Evolutionary conservation across 2,113 vertebrate species (phyloP).

Genomic region (Plotosus lineatus): DNA sequence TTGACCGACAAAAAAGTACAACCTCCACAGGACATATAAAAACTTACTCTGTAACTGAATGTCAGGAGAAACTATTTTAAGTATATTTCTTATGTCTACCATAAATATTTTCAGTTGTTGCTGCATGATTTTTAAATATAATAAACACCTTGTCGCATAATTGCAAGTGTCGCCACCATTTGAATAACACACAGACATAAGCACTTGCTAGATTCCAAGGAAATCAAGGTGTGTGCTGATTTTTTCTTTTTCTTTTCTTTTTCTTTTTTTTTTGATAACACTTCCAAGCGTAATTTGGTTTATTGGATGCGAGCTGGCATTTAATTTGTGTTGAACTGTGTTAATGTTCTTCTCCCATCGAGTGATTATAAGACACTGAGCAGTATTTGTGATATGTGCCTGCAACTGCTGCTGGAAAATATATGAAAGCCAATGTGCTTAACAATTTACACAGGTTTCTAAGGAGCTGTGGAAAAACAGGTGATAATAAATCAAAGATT

Average conservation of each 20-base stretch:
- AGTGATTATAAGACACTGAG: not conserved
- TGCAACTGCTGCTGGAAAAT: no score
- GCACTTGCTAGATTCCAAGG: not conserved
- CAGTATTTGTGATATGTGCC: no score
- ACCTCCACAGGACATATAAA: not conserved
- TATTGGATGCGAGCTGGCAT: slow-evolving; percentile 19
- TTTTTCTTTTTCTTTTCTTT: not conserved
- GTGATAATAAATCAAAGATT: no score
- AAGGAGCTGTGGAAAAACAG: no score
- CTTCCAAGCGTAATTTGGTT: slow-evolving; percentile 10
- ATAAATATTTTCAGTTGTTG: not conserved
- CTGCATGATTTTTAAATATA: not conserved
- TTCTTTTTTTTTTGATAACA: not conserved
- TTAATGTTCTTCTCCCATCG: not conserved
- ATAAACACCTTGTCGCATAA: not conserved
- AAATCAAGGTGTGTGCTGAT: not conserved
- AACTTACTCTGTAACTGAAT: not conserved
- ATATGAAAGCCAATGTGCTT: no score
- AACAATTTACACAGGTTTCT: no score
- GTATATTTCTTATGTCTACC: not conserved
- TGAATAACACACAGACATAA: not conserved
- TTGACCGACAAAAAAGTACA: not conserved
- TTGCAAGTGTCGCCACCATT: not conserved
- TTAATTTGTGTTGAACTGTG: not conserved
- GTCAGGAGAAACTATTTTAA: not conserved